Percentiles rank a stretch among this genome's conserved stretches.
Evolutionary conservation across 2,888 invertebrate species (phyloP).

Genomic region (Meta bourneti): DNA sequence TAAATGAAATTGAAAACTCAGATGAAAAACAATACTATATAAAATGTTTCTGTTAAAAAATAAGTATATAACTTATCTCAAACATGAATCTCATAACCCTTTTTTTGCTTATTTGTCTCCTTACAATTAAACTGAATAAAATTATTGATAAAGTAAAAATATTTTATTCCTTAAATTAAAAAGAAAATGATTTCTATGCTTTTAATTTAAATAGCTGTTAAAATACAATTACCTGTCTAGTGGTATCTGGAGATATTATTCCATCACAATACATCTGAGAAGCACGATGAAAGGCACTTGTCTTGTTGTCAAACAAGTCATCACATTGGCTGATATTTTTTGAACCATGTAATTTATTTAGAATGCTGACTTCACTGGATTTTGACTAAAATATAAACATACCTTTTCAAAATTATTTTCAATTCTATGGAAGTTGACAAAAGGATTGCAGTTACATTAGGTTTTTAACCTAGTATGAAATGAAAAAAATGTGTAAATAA

Average conservation of each 20-base stretch:
- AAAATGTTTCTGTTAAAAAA: no score
- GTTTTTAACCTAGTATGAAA: no score
- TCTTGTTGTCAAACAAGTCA: conserved; percentile 49
- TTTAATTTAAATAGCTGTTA: background rate
- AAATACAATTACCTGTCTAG: conserved; percentile 66
- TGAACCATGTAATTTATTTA: background rate
- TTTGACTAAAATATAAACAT: conserved; percentile 27
- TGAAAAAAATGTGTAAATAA: no score
- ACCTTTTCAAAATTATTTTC: no score
- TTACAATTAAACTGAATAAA: background rate
- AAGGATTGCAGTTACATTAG: no score
- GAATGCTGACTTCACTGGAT: background rate
- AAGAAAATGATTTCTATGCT: background rate
- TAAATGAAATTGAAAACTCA: no score
- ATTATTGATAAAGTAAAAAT: background rate
- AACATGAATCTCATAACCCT: no score
- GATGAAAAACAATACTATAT: no score
- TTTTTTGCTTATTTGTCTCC: background rate
- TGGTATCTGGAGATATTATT: conserved; percentile 67
- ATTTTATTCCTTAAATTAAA: background rate
- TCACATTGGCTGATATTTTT: conserved; percentile 42
- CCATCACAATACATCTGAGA: conserved; percentile 69
- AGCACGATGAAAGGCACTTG: conserved; percentile 63
- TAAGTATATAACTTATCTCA: no score
- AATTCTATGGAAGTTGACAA: no score